Evolutionary conservation across 2,113 vertebrate species (phyloP).

Genomic region (Hoplias malabaricus): DNA sequence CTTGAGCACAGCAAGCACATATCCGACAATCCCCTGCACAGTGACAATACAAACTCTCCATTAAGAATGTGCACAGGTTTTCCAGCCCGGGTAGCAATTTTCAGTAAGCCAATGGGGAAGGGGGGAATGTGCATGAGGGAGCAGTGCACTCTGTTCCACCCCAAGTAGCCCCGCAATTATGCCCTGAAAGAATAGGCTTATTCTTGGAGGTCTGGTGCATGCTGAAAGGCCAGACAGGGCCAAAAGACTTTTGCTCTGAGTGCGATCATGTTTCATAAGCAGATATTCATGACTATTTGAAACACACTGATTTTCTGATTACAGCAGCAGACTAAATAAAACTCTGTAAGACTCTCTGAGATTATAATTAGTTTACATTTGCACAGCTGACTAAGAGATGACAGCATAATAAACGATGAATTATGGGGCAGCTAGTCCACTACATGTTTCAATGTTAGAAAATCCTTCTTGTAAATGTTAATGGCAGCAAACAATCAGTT

Average conservation of each 20-base stretch:
- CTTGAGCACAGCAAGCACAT: constrained; percentile 35
- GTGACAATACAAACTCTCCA: constrained; percentile 56
- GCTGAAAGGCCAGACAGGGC: not conserved
- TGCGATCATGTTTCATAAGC: not conserved
- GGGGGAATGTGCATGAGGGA: constrained; percentile 24
- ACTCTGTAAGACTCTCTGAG: not conserved
- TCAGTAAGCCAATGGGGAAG: constrained; percentile 54
- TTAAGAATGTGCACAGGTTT: constrained; percentile 67
- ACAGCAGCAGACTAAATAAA: not conserved
- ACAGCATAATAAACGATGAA: not conserved
- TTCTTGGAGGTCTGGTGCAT: constrained; percentile 51
- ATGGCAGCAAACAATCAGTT: no score
- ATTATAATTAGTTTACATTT: not conserved
- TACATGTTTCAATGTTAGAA: no score
- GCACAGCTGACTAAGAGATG: not conserved
- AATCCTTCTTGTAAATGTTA: no score
- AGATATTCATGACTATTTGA: no score
- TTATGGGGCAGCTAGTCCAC: not conserved
- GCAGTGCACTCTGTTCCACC: constrained; percentile 40
- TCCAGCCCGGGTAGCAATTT: constrained; percentile 63
- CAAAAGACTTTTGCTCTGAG: constrained; percentile 5
- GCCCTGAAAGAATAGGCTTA: constrained; percentile 56
- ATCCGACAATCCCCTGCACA: constrained; percentile 39
- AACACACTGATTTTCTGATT: not conserved
- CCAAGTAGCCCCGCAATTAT: constrained; percentile 49